Percentiles rank a stretch among this genome's conserved stretches.
Evolutionary conservation across 2,797 vertebrate genomes (phyloP).

Genomic region (Eulemur rubriventer): DNA sequence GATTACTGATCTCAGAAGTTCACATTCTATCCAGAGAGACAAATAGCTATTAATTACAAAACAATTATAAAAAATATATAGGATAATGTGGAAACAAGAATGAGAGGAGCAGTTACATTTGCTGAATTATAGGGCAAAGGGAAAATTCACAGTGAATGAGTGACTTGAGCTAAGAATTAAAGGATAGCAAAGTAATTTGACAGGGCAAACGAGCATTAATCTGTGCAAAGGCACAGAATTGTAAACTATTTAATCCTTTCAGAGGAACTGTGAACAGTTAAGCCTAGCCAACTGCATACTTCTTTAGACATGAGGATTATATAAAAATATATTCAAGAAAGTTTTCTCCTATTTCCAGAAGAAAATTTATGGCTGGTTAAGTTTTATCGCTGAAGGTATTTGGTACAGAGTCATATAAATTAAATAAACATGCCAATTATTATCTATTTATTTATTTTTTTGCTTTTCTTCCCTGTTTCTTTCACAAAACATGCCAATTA

Average conservation of each 20-base stretch:
- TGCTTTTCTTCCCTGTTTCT: not conserved
- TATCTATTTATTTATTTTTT: not conserved
- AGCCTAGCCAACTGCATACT: not conserved
- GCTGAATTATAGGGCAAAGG: not conserved
- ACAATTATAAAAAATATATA: not conserved
- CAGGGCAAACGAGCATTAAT: not conserved
- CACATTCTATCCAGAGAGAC: not conserved
- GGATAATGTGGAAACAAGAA: not conserved
- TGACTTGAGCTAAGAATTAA: not conserved
- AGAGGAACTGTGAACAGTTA: not conserved
- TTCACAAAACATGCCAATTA: slow-evolving; percentile 69
- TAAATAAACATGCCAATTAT: slow-evolving; percentile 74
- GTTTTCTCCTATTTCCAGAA: not conserved
- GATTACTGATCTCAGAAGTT: not conserved
- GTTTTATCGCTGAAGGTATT: not conserved
- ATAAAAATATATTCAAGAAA: slow-evolving; percentile 13
- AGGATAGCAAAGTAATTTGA: not conserved
- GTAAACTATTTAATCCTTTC: not conserved
- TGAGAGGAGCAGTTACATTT: not conserved
- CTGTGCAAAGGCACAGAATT: not conserved
- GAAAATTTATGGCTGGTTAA: slow-evolving; percentile 14
- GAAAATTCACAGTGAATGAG: not conserved
- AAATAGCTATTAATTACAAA: not conserved
- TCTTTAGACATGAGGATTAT: not conserved
- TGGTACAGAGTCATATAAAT: not conserved